Conservation (phyloP, 1,140 invertebrate genomes). For the Diprion similis region DNA sequence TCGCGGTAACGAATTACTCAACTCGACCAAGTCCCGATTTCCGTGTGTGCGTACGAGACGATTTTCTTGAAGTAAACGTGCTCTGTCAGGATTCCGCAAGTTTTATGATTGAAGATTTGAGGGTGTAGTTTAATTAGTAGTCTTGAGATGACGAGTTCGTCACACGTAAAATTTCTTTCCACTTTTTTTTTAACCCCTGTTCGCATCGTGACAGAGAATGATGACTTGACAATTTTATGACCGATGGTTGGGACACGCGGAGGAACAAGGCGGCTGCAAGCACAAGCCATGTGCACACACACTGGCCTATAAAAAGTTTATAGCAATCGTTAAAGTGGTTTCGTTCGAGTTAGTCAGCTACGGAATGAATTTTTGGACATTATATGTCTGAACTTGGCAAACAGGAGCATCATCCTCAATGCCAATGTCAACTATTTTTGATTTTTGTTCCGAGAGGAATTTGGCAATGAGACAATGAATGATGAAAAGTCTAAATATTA, state of each 20-base stretch:
- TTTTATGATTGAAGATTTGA: too few species aligned
- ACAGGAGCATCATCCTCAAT: neutral
- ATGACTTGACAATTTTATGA: neutral
- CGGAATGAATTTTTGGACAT: neutral
- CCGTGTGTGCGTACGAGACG: too few species aligned
- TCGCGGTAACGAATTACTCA: neutral
- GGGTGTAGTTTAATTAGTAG: too few species aligned
- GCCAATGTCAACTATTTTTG: neutral
- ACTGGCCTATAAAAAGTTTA: neutral
- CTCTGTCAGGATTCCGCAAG: too few species aligned
- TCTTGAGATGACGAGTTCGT: too few species aligned
- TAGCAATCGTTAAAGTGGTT: conserved; percentile 7
- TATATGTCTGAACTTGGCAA: neutral
- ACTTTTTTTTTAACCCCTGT: neutral
- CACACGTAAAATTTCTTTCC: too few species aligned
- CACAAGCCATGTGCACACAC: neutral
- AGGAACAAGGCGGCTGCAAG: neutral
- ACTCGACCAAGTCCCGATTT: too few species aligned
- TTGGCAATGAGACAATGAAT: too few species aligned
- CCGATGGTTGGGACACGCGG: neutral
- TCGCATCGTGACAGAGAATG: neutral
- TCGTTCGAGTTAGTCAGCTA: neutral
- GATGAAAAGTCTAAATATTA: too few species aligned
- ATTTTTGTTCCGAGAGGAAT: neutral
- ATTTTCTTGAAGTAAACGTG: too few species aligned